Base-by-base conservation (phyloP, 2,113 vertebrate genomes). In the Heterocephalus glaber region DNA sequence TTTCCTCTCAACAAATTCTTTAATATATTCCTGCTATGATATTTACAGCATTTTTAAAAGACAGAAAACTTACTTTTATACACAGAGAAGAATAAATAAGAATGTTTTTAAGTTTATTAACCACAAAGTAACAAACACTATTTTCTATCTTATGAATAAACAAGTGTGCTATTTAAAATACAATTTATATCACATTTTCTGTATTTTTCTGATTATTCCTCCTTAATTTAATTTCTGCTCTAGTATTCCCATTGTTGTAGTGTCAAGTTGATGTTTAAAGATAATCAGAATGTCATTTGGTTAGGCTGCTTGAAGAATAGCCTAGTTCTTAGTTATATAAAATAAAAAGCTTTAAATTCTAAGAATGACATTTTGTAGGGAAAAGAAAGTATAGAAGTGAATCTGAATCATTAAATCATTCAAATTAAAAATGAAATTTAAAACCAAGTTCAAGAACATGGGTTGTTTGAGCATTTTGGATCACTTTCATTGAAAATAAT, bases 151-250 rank as follows among this genome's bases (percentile, higher is more conserved):
- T 86, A 81, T 58, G 30, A 96, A 66, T 49, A 61, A 72, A 77
- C 11, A 22, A 63, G 38, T 47, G 12, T 85, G 7, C 89, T 89
- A 70, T 89, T 52, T 95, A 30, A 93, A 68, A 93, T 33, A 35
- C 4, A 88, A 81, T 24, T 41, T 65, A 70, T 19, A 41, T 63
- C 84, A 58, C 3, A 68, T 52, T 61, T 41, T 87, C 4, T 54
- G 1, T 26, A 35, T 92, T 82, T 96, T 93, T 89, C 20, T 76
- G 11, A 70, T 93, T 61, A 26, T 76, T 24, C 81, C 24, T 54
- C 28, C 28, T 96, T 90, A 70, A 77, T 28, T 96, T 90, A 77
- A 65, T 91, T 96, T 97, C 72, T 89, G 35, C 82, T 92, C 28
- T 54, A 10, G 54, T 86, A 47, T n/a, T 81, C 54, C 2, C 16